Evolutionary conservation across 2,113 vertebrate genomes (phyloP).

Genomic region (Triplophysa tibetana): DNA sequence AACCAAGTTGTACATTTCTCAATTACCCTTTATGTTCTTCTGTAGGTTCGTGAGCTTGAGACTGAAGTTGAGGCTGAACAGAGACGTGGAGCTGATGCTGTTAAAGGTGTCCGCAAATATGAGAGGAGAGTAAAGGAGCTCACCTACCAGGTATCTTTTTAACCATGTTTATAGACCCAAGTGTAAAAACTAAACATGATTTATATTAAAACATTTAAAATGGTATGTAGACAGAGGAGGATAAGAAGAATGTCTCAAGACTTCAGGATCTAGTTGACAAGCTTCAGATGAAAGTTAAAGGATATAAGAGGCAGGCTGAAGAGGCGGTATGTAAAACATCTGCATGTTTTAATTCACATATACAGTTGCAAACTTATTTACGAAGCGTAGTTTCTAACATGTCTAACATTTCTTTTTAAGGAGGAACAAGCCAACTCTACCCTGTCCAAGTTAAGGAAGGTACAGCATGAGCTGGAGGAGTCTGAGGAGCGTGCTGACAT

Average conservation of each 20-base stretch:
- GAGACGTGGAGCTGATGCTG: not conserved
- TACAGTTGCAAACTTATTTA: not conserved
- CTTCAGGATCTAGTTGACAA: conserved; percentile 74
- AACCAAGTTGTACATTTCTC: too few relatives aligned
- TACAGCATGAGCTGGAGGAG: conserved; percentile 82
- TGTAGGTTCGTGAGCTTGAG: conserved; percentile 42
- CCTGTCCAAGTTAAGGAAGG: conserved; percentile 73
- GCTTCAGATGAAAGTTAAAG: conserved; percentile 68
- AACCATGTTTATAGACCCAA: not conserved
- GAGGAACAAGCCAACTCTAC: conserved; percentile 68
- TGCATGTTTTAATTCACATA: too few relatives aligned
- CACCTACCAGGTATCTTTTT: conserved; percentile 49
- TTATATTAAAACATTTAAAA: not conserved
- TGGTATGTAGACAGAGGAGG: conserved; percentile 51
- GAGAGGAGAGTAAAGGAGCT: conserved; percentile 57
- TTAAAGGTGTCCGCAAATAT: conserved; percentile 5
- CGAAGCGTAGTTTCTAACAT: not conserved
- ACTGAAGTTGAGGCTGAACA: not conserved
- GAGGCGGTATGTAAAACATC: conserved; percentile 67
- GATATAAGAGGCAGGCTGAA: conserved; percentile 81
- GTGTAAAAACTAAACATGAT: not conserved
- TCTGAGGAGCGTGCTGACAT: conserved; percentile 82
- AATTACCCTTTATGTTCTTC: not conserved
- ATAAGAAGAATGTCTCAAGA: conserved; percentile 54
- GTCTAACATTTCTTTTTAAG: conserved; percentile 37